Evolutionary conservation across 2,113 vertebrate species (phyloP).

Genomic region (Nycticebus coucang): DNA sequence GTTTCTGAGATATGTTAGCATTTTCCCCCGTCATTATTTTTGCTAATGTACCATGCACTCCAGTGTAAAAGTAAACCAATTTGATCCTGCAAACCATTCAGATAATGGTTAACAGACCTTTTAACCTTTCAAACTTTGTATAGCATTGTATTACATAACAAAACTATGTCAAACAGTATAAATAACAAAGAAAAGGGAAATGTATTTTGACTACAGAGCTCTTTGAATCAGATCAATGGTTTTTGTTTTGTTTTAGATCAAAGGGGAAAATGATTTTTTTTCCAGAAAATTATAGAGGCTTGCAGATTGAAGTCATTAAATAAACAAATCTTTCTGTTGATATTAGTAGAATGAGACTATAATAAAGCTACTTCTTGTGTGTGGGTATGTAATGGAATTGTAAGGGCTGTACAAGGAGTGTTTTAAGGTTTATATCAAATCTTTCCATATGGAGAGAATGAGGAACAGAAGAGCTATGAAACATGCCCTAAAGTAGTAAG

Average conservation of each 20-base stretch:
- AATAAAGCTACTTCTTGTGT: too few relatives aligned
- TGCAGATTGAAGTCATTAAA: too few relatives aligned
- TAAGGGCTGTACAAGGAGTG: neutral
- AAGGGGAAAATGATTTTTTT: too few relatives aligned
- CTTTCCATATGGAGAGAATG: neutral
- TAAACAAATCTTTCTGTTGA: too few relatives aligned
- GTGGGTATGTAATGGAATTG: neutral
- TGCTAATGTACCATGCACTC: too few relatives aligned
- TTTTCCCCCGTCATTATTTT: too few relatives aligned
- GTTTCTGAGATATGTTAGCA: too few relatives aligned
- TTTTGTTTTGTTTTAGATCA: too few relatives aligned
- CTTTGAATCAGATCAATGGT: too few relatives aligned
- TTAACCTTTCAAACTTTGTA: neutral
- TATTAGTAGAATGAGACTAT: too few relatives aligned
- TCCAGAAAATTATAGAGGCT: too few relatives aligned
- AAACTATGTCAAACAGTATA: neutral
- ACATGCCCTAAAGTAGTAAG: neutral
- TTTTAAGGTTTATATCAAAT: neutral
- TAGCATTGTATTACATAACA: neutral
- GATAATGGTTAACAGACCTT: neutral
- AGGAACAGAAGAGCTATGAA: neutral
- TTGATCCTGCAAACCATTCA: neutral
- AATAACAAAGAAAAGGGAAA: neutral
- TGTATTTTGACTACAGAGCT: too few relatives aligned
- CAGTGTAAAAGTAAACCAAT: neutral